Base-by-base conservation (phyloP, 2,113 vertebrate species). In the Rhodinocichla rosea region DNA sequence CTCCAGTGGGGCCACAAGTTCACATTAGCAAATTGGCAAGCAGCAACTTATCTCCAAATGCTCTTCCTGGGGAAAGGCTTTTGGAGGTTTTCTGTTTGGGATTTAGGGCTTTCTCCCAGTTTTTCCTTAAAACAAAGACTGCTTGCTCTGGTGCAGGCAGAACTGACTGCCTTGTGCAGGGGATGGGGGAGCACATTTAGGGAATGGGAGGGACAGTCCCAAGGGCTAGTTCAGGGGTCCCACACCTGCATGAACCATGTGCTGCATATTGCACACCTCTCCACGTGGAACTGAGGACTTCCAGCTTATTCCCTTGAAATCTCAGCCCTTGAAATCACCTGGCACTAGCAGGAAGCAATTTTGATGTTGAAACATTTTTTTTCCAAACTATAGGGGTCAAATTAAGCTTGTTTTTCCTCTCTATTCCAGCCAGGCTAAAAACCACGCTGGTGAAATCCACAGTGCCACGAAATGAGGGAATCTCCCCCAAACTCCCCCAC, bases 161-260 rank as follows among this genome's bases (percentile, higher is more conserved):
- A 76, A 47, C 10, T 33, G 27, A 8, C 14, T 19, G 49, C 32
- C 35, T 37, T 37, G 19, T 73, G 35, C 69, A 18, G 35, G 30
- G 65, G 26, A 21, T 10, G 47, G 56, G 33, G 21, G 42, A 80
- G 47, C 47, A 37, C 42, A 44, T 87, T 67, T 23, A 63, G 70
- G 65, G 69, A 40, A 10, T 1, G 12, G 81, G 32, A 69, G 7
- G 50, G 40, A 60, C 53, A 19, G 1, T 18, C 78, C 63, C 49
- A 56, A 3, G 0, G 23, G 64, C 3, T 17, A 26, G 22, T 45
- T 70, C 2, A 47, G 53, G 1, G 3, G 5, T 30, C 52, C 50
- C 39, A 24, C 10, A 15, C 13, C 42, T 35, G 39, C 32, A 11
- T 7, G 37, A 64, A 24, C 53, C 40, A 28, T 5, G 1, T 3